Conservation (phyloP, 2,888 invertebrate species). For the Asteroscopus sphinx region DNA sequence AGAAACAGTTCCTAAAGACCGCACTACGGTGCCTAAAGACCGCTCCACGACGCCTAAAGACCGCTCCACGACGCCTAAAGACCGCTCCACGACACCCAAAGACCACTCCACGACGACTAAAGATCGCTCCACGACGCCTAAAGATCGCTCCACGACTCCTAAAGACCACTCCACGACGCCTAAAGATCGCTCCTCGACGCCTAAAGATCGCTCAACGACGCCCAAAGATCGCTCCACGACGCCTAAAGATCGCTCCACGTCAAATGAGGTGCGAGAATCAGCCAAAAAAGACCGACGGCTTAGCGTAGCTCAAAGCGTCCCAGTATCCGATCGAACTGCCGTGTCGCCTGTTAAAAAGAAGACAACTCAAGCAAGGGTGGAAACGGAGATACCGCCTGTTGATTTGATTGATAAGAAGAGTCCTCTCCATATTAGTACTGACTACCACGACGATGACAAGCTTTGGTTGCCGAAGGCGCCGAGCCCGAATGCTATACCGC, state of each 20-base stretch:
- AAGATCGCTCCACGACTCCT: constrained; percentile 59
- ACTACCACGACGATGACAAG: constrained; percentile 75
- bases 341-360: constrained; percentile 68
- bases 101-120: no score
- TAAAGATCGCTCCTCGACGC: constrained; percentile 56
- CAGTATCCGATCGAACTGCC: constrained; percentile 49
- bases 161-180: no score
- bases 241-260: constrained; percentile 56
- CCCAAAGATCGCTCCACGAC: constrained; percentile 57
- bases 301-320: constrained; percentile 49
- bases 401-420: constrained; percentile 70
- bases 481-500: constrained; percentile 80
- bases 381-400: constrained; percentile 55
- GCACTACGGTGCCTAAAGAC: constrained; percentile 55
- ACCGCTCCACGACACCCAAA: constrained; percentile 50
- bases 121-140: constrained; percentile 57
- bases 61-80: constrained; percentile 50
- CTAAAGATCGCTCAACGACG: constrained; percentile 57
- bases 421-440: constrained; percentile 65
- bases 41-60: constrained; percentile 56
- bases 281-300: constrained; percentile 58
- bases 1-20: constrained; percentile 63
- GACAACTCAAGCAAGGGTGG: constrained; percentile 40
- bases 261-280: constrained; percentile 61
- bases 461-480: constrained; percentile 81